phyloP scores from a whole-genome alignment of 2,113 vertebrate genomes.

The Chloropsis cyanopogon region DNA sequence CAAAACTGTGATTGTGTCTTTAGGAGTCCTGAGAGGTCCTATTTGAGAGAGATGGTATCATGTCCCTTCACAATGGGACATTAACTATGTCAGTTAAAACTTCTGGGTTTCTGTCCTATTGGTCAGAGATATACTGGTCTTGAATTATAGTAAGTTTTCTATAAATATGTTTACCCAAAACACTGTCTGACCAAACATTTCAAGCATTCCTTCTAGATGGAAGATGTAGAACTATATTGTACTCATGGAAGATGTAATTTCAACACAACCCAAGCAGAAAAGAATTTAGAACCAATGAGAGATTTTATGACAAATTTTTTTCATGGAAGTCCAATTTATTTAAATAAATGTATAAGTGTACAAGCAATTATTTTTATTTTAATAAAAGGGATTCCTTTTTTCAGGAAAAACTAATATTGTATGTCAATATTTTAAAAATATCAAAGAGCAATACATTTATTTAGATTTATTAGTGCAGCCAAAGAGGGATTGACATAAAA shows the following conservation, averaged over 20 bases:
- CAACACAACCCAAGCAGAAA: not conserved
- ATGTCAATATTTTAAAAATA: not conserved
- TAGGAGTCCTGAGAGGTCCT: not conserved
- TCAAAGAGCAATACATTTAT: not conserved
- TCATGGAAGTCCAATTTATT: not conserved
- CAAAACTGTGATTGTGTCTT: not conserved
- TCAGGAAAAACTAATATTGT: not conserved
- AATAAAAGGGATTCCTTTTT: not conserved
- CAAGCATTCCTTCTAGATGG: not conserved
- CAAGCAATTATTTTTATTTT: not conserved
- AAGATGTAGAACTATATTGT: not conserved
- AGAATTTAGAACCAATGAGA: not conserved
- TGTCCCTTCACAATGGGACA: not conserved
- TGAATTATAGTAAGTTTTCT: not conserved
- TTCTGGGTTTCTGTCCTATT: not conserved
- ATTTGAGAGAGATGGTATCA: not conserved
- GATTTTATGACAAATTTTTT: not conserved
- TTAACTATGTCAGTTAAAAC: not conserved
- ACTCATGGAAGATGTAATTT: not conserved
- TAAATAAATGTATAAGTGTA: not conserved
- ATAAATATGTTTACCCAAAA: not conserved
- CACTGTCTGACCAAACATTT: not conserved
- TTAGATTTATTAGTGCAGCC: not conserved
- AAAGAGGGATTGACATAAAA: not conserved
- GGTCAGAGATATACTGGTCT: not conserved